Conservation (phyloP, 2,888 invertebrate genomes). For the Lomographa bimaculata region DNA sequence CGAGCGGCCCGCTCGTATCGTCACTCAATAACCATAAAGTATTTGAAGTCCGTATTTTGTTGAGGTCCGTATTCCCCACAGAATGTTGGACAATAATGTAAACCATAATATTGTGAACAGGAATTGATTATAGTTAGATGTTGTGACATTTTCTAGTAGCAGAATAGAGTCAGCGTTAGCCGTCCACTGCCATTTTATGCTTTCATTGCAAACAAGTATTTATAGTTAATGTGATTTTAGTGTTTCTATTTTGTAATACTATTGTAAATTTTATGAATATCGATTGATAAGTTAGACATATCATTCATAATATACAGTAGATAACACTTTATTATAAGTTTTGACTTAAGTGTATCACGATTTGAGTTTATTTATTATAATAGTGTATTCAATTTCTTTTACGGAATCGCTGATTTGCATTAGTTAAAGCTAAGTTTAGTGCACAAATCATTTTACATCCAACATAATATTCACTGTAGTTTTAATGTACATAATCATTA, state of each 20-base stretch:
- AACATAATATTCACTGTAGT: slow-evolving; percentile 52
- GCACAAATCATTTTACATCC: slow-evolving; percentile 41
- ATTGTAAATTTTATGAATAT: slow-evolving; percentile 22
- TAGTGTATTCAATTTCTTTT: too few relatives aligned
- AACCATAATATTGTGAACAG: slow-evolving; percentile 22
- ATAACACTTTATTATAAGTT: neutral
- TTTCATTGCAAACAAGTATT: slow-evolving; percentile 25
- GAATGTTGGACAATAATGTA: slow-evolving; percentile 35
- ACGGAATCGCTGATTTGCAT: neutral
- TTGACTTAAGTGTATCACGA: neutral
- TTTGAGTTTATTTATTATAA: neutral
- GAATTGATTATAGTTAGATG: slow-evolving; percentile 36
- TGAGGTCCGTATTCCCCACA: too few relatives aligned
- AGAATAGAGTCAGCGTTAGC: slow-evolving; percentile 22
- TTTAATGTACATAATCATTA: slow-evolving; percentile 55
- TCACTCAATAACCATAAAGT: too few relatives aligned
- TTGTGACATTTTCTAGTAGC: slow-evolving; percentile 9
- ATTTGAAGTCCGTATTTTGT: too few relatives aligned
- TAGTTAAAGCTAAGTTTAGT: slow-evolving; percentile 10
- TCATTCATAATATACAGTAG: slow-evolving; percentile 27
- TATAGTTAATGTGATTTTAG: slow-evolving; percentile 34
- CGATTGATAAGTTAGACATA: slow-evolving; percentile 33
- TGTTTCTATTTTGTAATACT: slow-evolving; percentile 23
- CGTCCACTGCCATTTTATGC: slow-evolving; percentile 42
- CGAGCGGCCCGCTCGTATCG: too few relatives aligned